Conservation (phyloP, 2,113 vertebrate genomes). For the Catharus minimus region DNA sequence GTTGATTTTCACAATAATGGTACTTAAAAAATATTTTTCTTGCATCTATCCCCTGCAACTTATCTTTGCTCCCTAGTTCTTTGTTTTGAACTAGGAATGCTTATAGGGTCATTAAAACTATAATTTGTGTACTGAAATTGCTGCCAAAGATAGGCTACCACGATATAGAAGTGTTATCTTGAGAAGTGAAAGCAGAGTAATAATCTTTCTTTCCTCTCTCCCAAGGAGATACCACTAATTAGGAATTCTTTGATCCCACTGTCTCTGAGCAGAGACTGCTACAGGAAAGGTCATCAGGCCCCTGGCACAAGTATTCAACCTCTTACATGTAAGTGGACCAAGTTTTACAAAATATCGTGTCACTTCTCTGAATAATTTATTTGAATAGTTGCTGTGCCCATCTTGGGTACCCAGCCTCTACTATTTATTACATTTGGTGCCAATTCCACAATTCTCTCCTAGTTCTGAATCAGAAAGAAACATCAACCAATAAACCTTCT, state of each 20-base stretch:
- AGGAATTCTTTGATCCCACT: constrained; percentile 38
- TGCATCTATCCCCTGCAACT: background rate
- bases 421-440: background rate
- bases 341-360: background rate
- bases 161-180: background rate
- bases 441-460: background rate
- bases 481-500: background rate
- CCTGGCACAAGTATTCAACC: background rate
- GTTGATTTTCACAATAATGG: background rate
- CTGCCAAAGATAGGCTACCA: background rate
- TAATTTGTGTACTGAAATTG: background rate
- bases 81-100: constrained; percentile 14
- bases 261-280: background rate
- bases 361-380: background rate
- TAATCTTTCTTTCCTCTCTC: background rate
- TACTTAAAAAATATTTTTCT: background rate
- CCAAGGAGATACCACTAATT: constrained; percentile 17
- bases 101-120: constrained; percentile 9
- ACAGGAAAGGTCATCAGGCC: constrained; percentile 19
- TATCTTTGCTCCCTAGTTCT: background rate
- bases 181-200: background rate
- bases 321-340: background rate
- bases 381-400: background rate
- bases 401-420: background rate
- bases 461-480: background rate